Conservation (phyloP, 2,888 invertebrate species). For the Rhogogaster chlorosoma region DNA sequence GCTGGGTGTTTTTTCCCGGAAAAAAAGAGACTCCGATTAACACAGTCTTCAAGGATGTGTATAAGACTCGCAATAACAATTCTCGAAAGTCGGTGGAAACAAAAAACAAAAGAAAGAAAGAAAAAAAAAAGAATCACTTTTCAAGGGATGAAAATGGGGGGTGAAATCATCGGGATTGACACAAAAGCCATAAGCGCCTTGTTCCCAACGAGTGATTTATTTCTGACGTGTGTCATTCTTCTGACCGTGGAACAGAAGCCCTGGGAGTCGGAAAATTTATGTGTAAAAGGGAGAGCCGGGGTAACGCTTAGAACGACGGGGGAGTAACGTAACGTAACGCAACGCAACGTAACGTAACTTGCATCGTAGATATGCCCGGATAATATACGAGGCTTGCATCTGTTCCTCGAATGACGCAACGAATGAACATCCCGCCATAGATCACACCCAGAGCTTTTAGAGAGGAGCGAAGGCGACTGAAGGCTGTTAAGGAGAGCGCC, state of each 20-base stretch:
- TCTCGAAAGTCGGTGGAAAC: background rate
- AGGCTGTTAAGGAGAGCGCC: constrained; percentile 79
- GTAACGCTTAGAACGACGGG: background rate
- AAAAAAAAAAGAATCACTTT: constrained; percentile 58
- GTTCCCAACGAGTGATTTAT: constrained; percentile 71
- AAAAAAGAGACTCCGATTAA: background rate
- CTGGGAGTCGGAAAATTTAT: constrained; percentile 61
- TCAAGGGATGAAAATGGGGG: background rate
- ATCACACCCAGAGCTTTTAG: constrained; percentile 82
- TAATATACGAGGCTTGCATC: constrained; percentile 78
- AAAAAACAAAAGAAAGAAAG: constrained; percentile 59
- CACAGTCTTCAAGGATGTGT: background rate
- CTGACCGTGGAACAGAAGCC: constrained; percentile 63
- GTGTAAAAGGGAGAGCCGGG: background rate
- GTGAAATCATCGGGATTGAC: background rate
- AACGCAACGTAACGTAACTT: background rate
- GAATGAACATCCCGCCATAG: constrained; percentile 80
- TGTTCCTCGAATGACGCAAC: constrained; percentile 82
- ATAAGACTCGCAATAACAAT: background rate
- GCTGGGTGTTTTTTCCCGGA: constrained; percentile 71
- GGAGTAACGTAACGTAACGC: background rate
- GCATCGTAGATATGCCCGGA: constrained; percentile 69
- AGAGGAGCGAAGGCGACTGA: constrained; percentile 75
- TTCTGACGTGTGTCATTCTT: constrained; percentile 75
- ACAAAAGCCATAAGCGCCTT: constrained; percentile 10